Conservation (phyloP, 1,140 invertebrate species). For the Vanessa atalanta region DNA sequence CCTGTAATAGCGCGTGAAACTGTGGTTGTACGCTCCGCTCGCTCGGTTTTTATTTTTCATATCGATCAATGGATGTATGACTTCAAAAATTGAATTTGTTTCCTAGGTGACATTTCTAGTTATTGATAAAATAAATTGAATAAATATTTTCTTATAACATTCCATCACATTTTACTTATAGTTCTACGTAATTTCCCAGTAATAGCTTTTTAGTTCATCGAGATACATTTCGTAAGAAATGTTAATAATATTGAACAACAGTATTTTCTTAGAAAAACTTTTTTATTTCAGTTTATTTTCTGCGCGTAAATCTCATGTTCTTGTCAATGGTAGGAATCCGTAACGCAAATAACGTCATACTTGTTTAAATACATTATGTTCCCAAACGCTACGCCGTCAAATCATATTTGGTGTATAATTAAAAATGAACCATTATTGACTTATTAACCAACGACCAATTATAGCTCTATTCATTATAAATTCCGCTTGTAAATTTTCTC, state of each 20-base stretch:
- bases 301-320: too few species aligned
- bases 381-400: background rate
- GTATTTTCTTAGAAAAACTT: too few species aligned
- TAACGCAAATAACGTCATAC: too few species aligned
- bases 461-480: conserved; percentile 9
- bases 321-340: too few species aligned
- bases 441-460: background rate
- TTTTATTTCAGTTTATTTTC: too few species aligned
- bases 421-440: background rate
- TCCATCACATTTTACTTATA: background rate
- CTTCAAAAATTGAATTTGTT: conserved; percentile 40
- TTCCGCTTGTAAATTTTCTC: conserved; percentile 20
- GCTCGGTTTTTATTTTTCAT: conserved; percentile 35
- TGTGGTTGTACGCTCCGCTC: conserved; percentile 47
- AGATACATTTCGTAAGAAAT: too few species aligned
- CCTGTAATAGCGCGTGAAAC: conserved; percentile 63
- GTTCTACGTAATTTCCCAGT: background rate
- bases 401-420: background rate
- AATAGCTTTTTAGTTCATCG: too few species aligned
- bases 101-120: background rate
- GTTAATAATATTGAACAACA: too few species aligned
- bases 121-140: background rate
- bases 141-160: background rate
- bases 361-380: too few species aligned
- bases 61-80: conserved; percentile 36